These are phyloP conservation scores for Cercopithecus diana DNA, from an alignment of 2,797 vertebrate genomes.

Conservation along the genomic window DNA sequence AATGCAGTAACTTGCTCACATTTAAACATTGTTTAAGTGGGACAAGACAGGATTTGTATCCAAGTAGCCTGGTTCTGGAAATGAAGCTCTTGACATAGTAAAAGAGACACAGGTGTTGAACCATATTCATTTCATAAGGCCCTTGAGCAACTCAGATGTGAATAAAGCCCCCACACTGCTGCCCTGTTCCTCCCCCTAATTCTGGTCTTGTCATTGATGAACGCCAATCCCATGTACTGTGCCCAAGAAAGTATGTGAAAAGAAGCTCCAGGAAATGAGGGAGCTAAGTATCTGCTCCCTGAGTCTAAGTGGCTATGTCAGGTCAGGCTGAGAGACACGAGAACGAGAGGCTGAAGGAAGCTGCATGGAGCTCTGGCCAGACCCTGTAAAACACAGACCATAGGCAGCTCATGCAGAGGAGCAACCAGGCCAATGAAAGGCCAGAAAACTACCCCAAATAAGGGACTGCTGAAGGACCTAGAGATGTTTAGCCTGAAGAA, in stretches of 20 bases:
- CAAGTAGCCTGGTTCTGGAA: background rate
- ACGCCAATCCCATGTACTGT: accelerated
- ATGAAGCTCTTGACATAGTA: background rate
- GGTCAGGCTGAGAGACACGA: background rate
- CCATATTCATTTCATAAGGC: background rate
- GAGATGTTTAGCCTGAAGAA: background rate
- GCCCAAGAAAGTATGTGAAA: background rate
- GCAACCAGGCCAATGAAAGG: background rate
- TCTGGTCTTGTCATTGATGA: background rate
- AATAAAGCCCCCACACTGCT: background rate
- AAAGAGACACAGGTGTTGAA: background rate
- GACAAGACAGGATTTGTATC: background rate
- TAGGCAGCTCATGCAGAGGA: background rate
- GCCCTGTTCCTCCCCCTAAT: background rate
- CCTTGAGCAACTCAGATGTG: background rate
- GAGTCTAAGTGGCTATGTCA: background rate
- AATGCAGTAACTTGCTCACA: background rate
- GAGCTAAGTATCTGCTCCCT: background rate
- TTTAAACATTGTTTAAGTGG: background rate
- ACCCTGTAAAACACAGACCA: background rate
- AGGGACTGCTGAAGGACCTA: background rate
- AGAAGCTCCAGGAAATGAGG: background rate
- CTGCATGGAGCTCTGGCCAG: background rate
- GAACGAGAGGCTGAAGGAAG: background rate
- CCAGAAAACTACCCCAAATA: background rate